These are phyloP conservation scores for Lethocerus indicus DNA, from an alignment of 1,140 invertebrate genomes.

Conservation along the genomic window DNA sequence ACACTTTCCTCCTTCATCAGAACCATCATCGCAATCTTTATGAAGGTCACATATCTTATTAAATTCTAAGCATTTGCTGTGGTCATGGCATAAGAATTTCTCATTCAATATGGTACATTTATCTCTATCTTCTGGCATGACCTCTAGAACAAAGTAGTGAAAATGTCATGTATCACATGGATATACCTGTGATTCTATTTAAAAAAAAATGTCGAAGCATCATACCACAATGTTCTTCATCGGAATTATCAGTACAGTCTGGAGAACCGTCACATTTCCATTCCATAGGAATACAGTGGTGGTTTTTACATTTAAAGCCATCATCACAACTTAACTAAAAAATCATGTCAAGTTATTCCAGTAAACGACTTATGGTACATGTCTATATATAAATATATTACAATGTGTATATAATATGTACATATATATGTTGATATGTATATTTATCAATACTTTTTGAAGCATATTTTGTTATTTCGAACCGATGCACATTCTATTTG, in stretches of 20 bases:
- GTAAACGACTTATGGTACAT: no score
- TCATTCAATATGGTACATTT: slow-evolving; percentile 27
- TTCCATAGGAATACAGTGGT: slow-evolving; percentile 36
- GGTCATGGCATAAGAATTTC: slow-evolving; percentile 36
- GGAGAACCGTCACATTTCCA: slow-evolving; percentile 44
- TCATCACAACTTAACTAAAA: no score
- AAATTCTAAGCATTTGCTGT: slow-evolving; percentile 41
- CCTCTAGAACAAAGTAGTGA: slow-evolving; percentile 20
- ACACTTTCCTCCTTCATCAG: slow-evolving; percentile 48
- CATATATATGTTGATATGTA: no score
- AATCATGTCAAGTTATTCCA: no score
- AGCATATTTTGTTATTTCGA: no score
- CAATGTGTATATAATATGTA: no score
- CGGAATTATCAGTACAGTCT: slow-evolving; percentile 46
- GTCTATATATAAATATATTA: no score
- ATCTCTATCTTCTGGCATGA: slow-evolving; percentile 19
- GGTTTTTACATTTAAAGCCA: slow-evolving; percentile 36
- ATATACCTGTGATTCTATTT: no score
- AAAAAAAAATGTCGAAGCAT: no score
- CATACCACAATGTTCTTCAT: slow-evolving; percentile 32
- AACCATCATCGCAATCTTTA: slow-evolving; percentile 57
- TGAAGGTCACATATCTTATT: slow-evolving; percentile 52
- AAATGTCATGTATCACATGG: slow-evolving; percentile 9
- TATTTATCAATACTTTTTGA: no score
- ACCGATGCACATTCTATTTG: no score